phyloP scores from a whole-genome alignment of 2,113 vertebrate genomes.

The Odontophorus gujanensis region DNA sequence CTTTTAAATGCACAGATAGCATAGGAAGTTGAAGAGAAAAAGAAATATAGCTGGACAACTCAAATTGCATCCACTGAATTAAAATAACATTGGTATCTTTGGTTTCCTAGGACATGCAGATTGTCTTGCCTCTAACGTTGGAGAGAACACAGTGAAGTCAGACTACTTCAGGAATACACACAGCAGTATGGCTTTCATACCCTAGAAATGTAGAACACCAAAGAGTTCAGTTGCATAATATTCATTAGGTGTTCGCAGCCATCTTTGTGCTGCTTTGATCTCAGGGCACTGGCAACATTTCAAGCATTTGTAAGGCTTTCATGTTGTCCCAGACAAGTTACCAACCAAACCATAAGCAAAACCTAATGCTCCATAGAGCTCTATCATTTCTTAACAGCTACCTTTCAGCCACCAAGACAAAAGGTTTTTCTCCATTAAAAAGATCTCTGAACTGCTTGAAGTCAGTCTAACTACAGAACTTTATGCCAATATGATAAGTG shows the following conservation, averaged over 20 bases:
- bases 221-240: conserved; percentile 34
- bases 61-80: background rate
- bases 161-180: background rate
- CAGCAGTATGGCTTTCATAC: background rate
- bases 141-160: background rate
- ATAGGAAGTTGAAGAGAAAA: background rate
- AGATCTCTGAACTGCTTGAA: background rate
- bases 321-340: background rate
- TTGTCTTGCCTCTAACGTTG: background rate
- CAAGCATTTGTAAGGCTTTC: background rate
- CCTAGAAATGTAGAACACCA: background rate
- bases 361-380: background rate
- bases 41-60: background rate
- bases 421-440: background rate
- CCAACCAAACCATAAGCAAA: background rate
- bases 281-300: background rate
- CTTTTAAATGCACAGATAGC: background rate
- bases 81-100: background rate
- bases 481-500: background rate
- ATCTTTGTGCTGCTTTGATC: conserved; percentile 13
- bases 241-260: background rate
- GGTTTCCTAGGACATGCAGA: fast-evolving
- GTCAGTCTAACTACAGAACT: background rate
- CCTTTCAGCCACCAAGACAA: background rate
- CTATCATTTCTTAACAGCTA: background rate